Percentiles rank a stretch among this genome's conserved stretches.
phyloP scores from a whole-genome alignment of 2,888 invertebrate genomes.

The Limenitis camilla region DNA sequence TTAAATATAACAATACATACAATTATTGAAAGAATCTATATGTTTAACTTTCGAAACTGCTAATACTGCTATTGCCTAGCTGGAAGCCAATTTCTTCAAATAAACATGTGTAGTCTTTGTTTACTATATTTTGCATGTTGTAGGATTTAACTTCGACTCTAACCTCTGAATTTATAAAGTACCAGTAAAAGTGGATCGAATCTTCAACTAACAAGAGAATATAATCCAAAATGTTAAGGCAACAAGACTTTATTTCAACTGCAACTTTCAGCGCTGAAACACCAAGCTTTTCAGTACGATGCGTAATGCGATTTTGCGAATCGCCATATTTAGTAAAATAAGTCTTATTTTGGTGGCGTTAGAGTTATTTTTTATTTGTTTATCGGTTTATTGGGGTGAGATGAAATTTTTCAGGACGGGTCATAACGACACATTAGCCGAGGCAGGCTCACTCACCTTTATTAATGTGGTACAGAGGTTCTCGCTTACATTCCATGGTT shows the following conservation, averaged over 20 bases:
- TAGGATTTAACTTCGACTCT: neutral
- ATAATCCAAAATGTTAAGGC: neutral
- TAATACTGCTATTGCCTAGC: too few species aligned
- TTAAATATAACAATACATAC: too few species aligned
- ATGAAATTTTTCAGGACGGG: constrained; percentile 65
- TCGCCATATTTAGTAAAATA: constrained; percentile 28
- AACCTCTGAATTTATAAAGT: constrained; percentile 4
- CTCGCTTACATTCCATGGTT: constrained; percentile 38
- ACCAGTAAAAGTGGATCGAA: constrained; percentile 11
- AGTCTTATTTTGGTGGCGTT: constrained; percentile 27
- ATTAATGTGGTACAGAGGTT: constrained; percentile 66
- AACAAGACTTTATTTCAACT: constrained; percentile 10
- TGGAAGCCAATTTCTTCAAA: too few species aligned
- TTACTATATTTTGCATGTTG: neutral
- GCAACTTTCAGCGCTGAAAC: constrained; percentile 36
- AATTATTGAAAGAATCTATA: too few species aligned
- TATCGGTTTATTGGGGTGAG: constrained; percentile 35
- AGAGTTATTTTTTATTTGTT: constrained; percentile 35
- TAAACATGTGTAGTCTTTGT: too few species aligned
- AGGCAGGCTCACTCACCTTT: constrained; percentile 64
- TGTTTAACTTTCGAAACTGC: too few species aligned
- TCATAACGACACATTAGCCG: constrained; percentile 69
- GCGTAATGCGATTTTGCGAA: constrained; percentile 43
- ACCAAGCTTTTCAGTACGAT: constrained; percentile 48
- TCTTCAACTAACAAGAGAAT: neutral